Conservation (phyloP, 2,113 vertebrate species). For the Sinocyclocheilus anshuiensis region DNA sequence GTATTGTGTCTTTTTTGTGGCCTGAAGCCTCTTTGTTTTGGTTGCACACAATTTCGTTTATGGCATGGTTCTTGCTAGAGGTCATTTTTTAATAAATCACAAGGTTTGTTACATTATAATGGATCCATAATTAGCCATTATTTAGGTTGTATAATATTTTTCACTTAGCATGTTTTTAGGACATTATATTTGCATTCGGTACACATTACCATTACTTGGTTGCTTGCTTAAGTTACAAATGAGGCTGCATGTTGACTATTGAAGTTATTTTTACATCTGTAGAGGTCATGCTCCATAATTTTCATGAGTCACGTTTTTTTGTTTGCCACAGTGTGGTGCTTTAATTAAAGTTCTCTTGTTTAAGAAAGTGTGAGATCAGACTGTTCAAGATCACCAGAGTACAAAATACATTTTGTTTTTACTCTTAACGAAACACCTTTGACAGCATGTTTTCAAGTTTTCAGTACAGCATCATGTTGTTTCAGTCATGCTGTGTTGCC, state of each 20-base stretch:
- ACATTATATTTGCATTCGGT: background rate
- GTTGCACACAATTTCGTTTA: background rate
- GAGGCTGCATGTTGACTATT: background rate
- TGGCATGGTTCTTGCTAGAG: background rate
- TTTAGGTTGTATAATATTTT: background rate
- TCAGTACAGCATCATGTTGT: background rate
- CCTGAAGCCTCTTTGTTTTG: constrained; percentile 28
- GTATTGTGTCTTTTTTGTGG: background rate
- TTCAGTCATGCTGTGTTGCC: constrained; percentile 12
- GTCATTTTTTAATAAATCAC: background rate
- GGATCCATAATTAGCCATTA: background rate
- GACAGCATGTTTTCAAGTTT: background rate
- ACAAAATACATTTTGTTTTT: constrained; percentile 7
- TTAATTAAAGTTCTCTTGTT: constrained; percentile 19
- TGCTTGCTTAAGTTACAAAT: background rate
- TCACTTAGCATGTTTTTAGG: background rate
- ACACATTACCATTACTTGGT: background rate
- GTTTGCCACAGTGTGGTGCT: background rate
- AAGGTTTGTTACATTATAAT: constrained; percentile 2
- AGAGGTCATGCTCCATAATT: background rate
- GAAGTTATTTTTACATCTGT: constrained; percentile 14
- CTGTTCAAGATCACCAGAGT: background rate
- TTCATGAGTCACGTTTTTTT: constrained; percentile 9
- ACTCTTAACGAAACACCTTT: constrained; percentile 23
- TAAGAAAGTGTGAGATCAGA: background rate